Conservation (phyloP, 2,888 invertebrate genomes). For the Syrista parreyssii region DNA sequence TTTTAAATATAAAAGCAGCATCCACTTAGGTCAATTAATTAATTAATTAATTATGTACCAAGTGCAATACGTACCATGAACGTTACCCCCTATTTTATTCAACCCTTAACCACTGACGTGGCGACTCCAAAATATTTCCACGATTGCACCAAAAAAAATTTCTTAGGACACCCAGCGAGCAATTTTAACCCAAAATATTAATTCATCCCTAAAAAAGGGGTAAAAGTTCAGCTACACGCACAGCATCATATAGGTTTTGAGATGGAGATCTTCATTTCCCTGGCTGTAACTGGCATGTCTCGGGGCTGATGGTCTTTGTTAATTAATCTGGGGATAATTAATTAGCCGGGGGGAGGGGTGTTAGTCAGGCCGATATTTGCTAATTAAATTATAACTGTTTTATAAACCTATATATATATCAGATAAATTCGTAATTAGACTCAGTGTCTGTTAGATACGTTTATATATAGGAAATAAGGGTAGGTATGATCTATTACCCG, state of each 20-base stretch:
- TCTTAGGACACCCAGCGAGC: background rate
- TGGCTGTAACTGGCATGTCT: background rate
- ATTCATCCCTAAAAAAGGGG: background rate
- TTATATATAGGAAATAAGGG: background rate
- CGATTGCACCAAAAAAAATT: background rate
- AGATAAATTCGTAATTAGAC: background rate
- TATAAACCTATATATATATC: background rate
- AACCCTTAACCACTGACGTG: too few relatives aligned
- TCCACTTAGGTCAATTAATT: background rate
- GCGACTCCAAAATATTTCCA: too few relatives aligned
- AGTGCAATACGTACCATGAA: background rate
- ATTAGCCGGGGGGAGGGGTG: background rate
- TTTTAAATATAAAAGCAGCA: background rate
- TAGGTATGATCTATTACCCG: background rate
- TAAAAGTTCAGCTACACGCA: background rate
- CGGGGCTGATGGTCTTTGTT: background rate
- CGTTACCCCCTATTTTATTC: too few relatives aligned
- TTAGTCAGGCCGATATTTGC: background rate
- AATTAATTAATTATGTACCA: background rate
- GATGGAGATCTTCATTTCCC: background rate
- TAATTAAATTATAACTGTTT: background rate
- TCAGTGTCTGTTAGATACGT: background rate
- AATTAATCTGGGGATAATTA: background rate
- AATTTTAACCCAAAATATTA: background rate
- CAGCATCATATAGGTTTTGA: background rate